Percentiles rank a stretch among this genome's conserved stretches.
phyloP scores from a whole-genome alignment of 2,113 vertebrate species.

The Stercorarius parasiticus region DNA sequence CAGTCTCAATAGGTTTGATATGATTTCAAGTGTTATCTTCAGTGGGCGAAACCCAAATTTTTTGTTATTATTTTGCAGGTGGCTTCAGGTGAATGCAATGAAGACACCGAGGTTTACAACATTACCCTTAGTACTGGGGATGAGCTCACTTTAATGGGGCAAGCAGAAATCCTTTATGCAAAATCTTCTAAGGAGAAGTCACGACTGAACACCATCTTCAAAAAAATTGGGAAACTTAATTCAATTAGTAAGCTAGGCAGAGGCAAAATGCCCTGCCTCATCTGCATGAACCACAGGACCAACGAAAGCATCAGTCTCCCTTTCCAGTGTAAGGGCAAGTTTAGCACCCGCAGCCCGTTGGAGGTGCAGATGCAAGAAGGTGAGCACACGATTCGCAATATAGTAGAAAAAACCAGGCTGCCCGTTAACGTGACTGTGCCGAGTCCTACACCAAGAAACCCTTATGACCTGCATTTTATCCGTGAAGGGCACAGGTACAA shows the following conservation, averaged over 20 bases:
- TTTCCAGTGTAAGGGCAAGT: conserved; percentile 96
- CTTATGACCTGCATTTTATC: conserved; percentile 94
- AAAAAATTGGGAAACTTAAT: conserved; percentile 95
- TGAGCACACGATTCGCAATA: conserved; percentile 95
- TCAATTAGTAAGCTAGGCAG: conserved; percentile 92
- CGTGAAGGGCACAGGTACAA: conserved; percentile 97
- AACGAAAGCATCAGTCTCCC: conserved; percentile 98
- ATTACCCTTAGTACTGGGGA: conserved; percentile 94
- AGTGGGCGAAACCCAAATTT: not conserved
- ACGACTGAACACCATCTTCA: conserved; percentile 95
- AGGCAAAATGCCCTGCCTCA: conserved; percentile 97
- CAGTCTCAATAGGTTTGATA: not conserved
- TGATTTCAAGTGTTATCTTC: not conserved
- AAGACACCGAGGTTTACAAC: conserved; percentile 98
- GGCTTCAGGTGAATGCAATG: conserved; percentile 96
- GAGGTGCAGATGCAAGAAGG: conserved; percentile 99
- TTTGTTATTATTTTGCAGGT: conserved; percentile 77
- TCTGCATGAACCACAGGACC: conserved; percentile 99
- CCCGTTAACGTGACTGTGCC: conserved; percentile 95
- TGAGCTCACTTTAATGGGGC: conserved; percentile 97
- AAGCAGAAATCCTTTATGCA: conserved; percentile 98
- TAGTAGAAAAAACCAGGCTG: conserved; percentile 95
- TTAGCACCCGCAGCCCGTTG: conserved; percentile 94
- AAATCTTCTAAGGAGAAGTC: conserved; percentile 96
- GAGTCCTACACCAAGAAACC: conserved; percentile 89